A percentile compares a stretch with the other conserved stretches of the same genome.
These are phyloP conservation scores for Nerophis ophidion DNA, from an alignment of 2,113 vertebrate species.

Conservation along the genomic window DNA sequence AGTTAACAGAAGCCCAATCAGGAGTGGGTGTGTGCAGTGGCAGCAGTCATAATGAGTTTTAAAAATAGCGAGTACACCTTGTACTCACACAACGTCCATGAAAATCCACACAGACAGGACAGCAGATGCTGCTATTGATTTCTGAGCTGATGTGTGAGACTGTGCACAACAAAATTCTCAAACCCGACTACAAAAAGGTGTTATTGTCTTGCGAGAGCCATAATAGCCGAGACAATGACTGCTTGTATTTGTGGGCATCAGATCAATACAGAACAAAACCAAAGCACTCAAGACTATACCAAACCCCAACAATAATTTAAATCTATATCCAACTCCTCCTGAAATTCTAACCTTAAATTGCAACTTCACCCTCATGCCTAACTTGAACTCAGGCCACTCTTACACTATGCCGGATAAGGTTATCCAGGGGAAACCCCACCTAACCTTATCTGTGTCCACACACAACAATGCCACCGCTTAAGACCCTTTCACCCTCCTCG, in stretches of 20 bases:
- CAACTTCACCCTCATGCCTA: too few relatives aligned
- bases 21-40: constrained; percentile 42
- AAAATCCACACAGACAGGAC: constrained; percentile 24
- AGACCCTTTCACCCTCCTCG: too few relatives aligned
- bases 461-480: too few relatives aligned
- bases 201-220: constrained; percentile 52
- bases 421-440: too few relatives aligned
- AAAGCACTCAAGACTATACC: neutral
- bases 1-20: constrained; percentile 66
- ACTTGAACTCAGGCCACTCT: too few relatives aligned
- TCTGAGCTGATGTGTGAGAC: constrained; percentile 57
- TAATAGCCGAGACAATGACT: constrained; percentile 22
- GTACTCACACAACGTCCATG: constrained; percentile 12
- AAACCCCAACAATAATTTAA: too few relatives aligned
- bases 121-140: constrained; percentile 66
- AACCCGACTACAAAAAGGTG: constrained; percentile 47
- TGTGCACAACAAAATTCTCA: constrained; percentile 33
- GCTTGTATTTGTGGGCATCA: constrained; percentile 38
- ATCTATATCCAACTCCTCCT: too few relatives aligned
- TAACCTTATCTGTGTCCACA: too few relatives aligned
- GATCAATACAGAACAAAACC: constrained; percentile 30
- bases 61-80: constrained; percentile 30
- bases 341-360: too few relatives aligned
- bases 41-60: constrained; percentile 60
- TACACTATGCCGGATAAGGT: too few relatives aligned